Conservation (phyloP, 2,797 vertebrate genomes). For the Glossophaga mutica region DNA sequence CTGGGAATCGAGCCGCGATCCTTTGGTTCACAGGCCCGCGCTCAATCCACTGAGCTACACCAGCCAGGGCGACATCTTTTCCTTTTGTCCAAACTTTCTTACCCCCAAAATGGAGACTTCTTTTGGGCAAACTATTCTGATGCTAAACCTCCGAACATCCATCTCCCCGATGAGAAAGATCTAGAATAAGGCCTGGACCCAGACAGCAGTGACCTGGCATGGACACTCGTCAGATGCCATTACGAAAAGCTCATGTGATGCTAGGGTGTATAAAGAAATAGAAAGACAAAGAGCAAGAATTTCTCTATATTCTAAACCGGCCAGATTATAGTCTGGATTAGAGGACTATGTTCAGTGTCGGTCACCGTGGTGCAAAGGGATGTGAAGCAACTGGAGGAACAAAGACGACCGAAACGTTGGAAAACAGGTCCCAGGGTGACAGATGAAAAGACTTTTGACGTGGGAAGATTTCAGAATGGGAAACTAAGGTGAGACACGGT, state of each 20-base stretch:
- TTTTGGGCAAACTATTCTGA: background rate
- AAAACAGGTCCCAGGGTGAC: conserved; percentile 18
- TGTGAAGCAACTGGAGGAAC: conserved; percentile 28
- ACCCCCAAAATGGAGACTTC: background rate
- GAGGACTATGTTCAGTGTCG: background rate
- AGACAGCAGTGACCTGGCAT: background rate
- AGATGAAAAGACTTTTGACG: conserved; percentile 26
- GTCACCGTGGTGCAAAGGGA: conserved; percentile 39
- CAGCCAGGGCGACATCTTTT: conserved; percentile 10
- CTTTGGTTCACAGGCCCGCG: too few relatives aligned
- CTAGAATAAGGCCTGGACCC: background rate
- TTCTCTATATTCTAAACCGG: conserved; percentile 27
- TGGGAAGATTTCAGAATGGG: background rate
- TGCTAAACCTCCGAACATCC: background rate
- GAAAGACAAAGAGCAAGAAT: background rate
- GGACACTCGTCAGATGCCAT: background rate
- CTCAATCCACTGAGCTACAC: too few relatives aligned
- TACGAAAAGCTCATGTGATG: background rate
- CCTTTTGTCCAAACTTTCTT: conserved; percentile 16
- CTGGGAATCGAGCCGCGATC: too few relatives aligned
- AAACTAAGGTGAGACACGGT: background rate
- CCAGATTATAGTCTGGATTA: background rate
- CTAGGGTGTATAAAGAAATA: background rate
- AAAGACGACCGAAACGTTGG: conserved; percentile 50
- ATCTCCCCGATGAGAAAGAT: background rate